phyloP scores from a whole-genome alignment of 2,113 vertebrate species.

The Ophiodon elongatus region DNA sequence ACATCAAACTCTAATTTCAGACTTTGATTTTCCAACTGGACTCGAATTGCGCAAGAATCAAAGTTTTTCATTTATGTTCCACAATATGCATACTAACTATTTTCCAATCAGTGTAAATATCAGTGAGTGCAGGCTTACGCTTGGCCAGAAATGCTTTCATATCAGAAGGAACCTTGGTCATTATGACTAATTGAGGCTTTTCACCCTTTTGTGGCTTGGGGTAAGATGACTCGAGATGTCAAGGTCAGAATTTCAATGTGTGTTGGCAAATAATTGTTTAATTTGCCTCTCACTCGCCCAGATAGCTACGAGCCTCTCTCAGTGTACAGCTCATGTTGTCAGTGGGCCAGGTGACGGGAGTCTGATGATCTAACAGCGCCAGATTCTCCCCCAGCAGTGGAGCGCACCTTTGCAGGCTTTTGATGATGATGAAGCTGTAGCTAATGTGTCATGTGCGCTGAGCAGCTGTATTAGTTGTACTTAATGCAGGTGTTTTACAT shows the following conservation, averaged over 20 bases:
- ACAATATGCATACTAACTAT: background rate
- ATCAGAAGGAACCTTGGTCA: background rate
- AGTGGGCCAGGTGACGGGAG: conserved; percentile 11
- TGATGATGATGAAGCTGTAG: conserved; percentile 5
- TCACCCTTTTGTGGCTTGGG: background rate
- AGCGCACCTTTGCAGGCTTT: background rate
- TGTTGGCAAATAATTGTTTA: background rate
- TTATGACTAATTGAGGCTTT: background rate
- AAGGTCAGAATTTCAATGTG: background rate
- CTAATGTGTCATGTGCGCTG: background rate
- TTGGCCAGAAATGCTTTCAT: background rate
- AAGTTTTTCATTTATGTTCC: background rate
- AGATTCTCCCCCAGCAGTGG: background rate
- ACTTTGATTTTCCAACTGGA: background rate
- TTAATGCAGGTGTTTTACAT: background rate
- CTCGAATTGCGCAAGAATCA: background rate
- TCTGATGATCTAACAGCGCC: conserved; percentile 17
- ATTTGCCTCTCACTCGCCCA: conserved; percentile 3
- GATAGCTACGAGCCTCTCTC: conserved; percentile 16
- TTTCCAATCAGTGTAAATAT: background rate
- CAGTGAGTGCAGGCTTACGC: background rate
- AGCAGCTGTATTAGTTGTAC: background rate
- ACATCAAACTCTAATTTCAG: background rate
- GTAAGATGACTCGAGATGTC: background rate
- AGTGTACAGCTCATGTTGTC: background rate